A percentile compares a stretch with the other conserved stretches of the same genome.
phyloP scores from a whole-genome alignment of 1,140 invertebrate genomes.

The Sitophilus oryzae region DNA sequence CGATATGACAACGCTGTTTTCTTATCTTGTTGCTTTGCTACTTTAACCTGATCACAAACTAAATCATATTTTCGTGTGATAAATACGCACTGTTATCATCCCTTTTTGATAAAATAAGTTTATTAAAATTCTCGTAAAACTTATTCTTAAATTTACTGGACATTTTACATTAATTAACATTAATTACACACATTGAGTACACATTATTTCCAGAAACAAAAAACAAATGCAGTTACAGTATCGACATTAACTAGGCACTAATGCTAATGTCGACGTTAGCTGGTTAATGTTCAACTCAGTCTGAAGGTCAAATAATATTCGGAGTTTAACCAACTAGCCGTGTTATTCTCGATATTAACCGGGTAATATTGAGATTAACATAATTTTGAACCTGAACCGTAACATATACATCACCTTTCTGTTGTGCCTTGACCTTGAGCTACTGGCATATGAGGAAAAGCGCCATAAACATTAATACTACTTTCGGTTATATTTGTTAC shows the following conservation, averaged over 20 bases:
- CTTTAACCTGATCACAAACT: conserved; percentile 10
- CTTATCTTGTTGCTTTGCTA: conserved; percentile 8
- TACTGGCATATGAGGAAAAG: too few species aligned
- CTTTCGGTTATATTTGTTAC: too few species aligned
- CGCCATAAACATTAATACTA: too few species aligned
- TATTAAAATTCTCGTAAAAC: conserved; percentile 11
- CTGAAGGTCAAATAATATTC: too few species aligned
- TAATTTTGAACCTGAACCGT: too few species aligned
- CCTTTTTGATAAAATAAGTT: conserved; percentile 3
- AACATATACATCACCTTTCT: too few species aligned
- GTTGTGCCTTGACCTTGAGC: too few species aligned
- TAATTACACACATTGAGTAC: conserved; percentile 3
- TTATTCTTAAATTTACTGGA: conserved; percentile 1
- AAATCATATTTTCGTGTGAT: conserved; percentile 3
- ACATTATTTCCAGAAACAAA: neutral
- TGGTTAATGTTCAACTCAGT: neutral
- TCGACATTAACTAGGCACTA: neutral
- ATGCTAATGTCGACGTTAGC: conserved; percentile 1
- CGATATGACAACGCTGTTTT: conserved; percentile 10
- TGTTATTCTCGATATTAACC: too few species aligned
- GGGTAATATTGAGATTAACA: too few species aligned
- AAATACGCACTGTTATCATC: conserved; percentile 3
- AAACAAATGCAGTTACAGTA: neutral
- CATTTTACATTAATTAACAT: conserved; percentile 7
- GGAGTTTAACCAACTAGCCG: too few species aligned